Evolutionary conservation across 2,888 invertebrate species (phyloP).

Genomic region (Ormyrus nitidulus): DNA sequence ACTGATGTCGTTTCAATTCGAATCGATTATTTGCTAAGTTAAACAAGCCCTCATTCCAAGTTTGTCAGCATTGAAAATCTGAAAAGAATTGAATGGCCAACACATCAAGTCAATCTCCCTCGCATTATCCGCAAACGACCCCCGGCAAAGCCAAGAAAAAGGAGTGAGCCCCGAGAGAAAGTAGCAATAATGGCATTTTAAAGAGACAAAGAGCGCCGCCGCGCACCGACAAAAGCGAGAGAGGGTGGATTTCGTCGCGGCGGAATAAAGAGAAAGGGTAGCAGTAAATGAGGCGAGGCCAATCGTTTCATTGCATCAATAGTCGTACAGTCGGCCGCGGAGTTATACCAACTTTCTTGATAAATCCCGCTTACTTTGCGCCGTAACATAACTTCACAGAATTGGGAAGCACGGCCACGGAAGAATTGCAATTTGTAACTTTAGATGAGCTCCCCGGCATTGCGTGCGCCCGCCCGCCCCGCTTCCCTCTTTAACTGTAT

Average conservation of each 20-base stretch:
- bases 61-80: too few species aligned
- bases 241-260: constrained; percentile 12
- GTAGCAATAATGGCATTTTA: constrained; percentile 1
- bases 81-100: too few species aligned
- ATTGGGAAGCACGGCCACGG: constrained; percentile 75
- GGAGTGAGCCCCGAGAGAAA: neutral
- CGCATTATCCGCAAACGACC: neutral
- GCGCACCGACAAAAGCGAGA: neutral
- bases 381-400: constrained; percentile 75
- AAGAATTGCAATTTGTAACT: constrained; percentile 76
- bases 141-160: neutral
- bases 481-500: constrained; percentile 24
- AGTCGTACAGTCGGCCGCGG: constrained; percentile 67
- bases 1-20: too few species aligned
- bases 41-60: too few species aligned
- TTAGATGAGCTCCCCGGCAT: constrained; percentile 71
- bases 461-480: constrained; percentile 28
- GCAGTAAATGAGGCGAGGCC: constrained; percentile 74
- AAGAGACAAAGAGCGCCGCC: neutral
- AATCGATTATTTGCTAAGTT: too few species aligned
- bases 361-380: constrained; percentile 75
- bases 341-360: constrained; percentile 75
- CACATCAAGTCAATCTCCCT: neutral
- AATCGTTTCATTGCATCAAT: constrained; percentile 76
- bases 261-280: constrained; percentile 56